Base-by-base conservation (phyloP, 2,113 vertebrate genomes). In the Herpetotheres cachinnans region DNA sequence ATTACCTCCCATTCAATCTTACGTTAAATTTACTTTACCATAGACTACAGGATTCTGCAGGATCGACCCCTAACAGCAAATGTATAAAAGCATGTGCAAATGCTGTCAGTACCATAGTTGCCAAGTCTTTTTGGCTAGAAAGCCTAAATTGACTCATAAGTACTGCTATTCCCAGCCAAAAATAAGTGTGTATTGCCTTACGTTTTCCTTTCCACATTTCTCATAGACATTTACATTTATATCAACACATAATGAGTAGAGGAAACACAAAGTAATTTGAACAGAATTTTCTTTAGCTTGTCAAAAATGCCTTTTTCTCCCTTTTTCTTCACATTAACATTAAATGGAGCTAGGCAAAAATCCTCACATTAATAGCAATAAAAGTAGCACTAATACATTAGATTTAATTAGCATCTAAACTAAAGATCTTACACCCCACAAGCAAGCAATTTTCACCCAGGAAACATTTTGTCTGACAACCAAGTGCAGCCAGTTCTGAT, bases 51-150 rank as follows among this genome's bases (percentile, higher is more conserved):
- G 81, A 84, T 91, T 76, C 81, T 86, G 36, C 66, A 82, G 86
- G 83, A 95, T 85, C 81, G 89, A 26, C 18, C 72, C 65, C 83
- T 54, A 93, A 95, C 80, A 97, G 81, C 90, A 89, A 96, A 91
- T 59, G 66, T 74, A 67, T 82, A 94, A 93, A 97, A 96, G 93
- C 85, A 86, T 97, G 95, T 98, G 86, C 93, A 97, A 97, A 97
- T 93, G 97, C 95, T 93, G 66, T 92, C 91, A 93, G 67, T 83
- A 87, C 89, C 90, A 72, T 26, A 61, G 66, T 89, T 97, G 98
- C 97, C 97, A 98, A 98, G 95, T 55, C 74, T 95, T 95, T 96
- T 97, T 97, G 97, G 96, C 97, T 96, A 92, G 91, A 94, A 86
- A 92, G 70, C 86, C 82, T 93, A 93, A 96, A 98, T 69, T 97